A percentile compares a stretch with the other conserved stretches of the same genome.
phyloP scores from a whole-genome alignment of 64 coral and sea anemone species.

The Anthopleura sola region DNA sequence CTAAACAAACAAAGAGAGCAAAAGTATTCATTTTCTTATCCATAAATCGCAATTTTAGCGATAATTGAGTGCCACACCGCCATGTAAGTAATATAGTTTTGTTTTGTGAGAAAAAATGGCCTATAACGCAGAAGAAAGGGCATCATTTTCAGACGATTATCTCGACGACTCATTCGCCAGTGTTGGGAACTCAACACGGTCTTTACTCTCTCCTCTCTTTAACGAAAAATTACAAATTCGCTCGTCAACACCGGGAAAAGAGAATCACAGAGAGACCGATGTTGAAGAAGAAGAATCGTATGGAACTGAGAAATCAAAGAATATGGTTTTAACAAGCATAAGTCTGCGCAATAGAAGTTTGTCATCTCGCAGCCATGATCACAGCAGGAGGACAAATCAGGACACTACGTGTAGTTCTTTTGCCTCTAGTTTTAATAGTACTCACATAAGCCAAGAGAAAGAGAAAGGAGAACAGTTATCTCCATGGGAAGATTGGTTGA shows the following conservation, averaged over 20 bases:
- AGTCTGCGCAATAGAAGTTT: not conserved
- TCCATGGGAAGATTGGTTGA: constrained; percentile 82
- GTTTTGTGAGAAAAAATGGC: not conserved
- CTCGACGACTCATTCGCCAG: constrained; percentile 28
- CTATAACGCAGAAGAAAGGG: not conserved
- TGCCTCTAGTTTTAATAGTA: constrained; percentile 14
- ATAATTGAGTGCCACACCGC: not conserved
- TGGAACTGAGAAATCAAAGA: constrained; percentile 11
- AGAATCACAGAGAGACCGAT: not conserved
- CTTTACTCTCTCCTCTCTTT: constrained; percentile 63
- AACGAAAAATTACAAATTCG: not conserved
- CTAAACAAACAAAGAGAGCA: not conserved
- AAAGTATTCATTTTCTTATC: not conserved
- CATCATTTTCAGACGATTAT: constrained; percentile 69
- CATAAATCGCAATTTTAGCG: not conserved
- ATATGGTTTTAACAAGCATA: constrained; percentile 18
- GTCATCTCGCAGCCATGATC: not conserved
- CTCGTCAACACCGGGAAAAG: not conserved
- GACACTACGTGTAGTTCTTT: not conserved
- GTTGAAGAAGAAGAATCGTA: not conserved
- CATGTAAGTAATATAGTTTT: not conserved
- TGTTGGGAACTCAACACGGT: constrained; percentile 80
- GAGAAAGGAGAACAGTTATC: constrained; percentile 39
- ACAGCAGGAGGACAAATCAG: constrained; percentile 3
- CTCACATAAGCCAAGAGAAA: not conserved